phyloP scores from a whole-genome alignment of 2,113 vertebrate genomes.

The Rhea americana region DNA sequence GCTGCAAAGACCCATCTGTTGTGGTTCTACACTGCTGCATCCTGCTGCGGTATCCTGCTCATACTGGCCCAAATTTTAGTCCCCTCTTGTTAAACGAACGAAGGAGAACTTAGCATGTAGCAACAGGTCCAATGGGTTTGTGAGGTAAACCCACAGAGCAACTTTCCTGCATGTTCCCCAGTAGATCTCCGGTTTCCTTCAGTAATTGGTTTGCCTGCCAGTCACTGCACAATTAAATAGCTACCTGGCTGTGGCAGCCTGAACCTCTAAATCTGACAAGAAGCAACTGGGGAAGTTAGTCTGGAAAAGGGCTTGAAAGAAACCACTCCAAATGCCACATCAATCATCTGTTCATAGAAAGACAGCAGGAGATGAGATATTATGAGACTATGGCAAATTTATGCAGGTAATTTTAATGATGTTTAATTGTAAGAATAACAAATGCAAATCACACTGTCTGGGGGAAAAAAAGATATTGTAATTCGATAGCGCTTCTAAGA shows the following conservation, averaged over 20 bases:
- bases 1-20: not conserved
- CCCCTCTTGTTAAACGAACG: not conserved
- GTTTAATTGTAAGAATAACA: conserved; percentile 18
- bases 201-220: conserved; percentile 25
- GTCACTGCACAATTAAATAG: not conserved
- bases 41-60: not conserved
- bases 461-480: not conserved
- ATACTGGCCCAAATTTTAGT: not conserved
- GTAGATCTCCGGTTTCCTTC: not conserved
- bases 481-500: not conserved
- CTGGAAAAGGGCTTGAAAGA: not conserved
- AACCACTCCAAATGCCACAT: not conserved
- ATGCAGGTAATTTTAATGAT: not conserved
- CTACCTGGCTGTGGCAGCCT: not conserved
- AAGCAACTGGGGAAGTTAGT: not conserved
- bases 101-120: not conserved
- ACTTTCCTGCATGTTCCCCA: not conserved
- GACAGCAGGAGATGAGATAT: not conserved
- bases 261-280: not conserved
- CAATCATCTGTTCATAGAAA: not conserved
- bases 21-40: not conserved
- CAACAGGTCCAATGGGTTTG: not conserved
- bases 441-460: not conserved
- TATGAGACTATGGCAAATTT: not conserved
- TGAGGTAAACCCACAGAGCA: not conserved